Evolutionary conservation across 2,113 vertebrate genomes (phyloP).

Genomic region (Clinocottus analis): DNA sequence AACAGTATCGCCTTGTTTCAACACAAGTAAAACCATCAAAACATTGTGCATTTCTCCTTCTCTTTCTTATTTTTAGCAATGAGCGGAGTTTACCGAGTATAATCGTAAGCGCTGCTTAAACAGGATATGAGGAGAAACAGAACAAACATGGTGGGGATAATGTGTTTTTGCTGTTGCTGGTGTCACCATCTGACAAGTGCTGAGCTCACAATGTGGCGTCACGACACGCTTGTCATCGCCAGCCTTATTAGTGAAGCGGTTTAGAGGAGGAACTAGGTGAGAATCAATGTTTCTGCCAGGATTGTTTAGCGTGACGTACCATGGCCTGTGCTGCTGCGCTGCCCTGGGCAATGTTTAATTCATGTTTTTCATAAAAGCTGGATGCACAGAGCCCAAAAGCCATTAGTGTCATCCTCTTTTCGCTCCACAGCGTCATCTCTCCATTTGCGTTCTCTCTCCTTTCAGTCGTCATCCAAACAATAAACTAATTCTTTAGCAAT

Average conservation of each 20-base stretch:
- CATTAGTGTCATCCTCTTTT: constrained; percentile 56
- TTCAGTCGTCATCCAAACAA: constrained; percentile 26
- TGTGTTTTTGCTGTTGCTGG: constrained; percentile 70
- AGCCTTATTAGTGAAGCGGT: constrained; percentile 52
- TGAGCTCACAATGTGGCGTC: constrained; percentile 50
- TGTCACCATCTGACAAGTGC: constrained; percentile 51
- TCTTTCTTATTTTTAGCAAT: neutral
- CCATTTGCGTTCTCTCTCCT: constrained; percentile 37
- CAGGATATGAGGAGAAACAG: constrained; percentile 32
- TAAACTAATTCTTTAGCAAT: constrained; percentile 16
- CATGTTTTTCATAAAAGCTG: constrained; percentile 68
- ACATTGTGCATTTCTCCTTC: constrained; percentile 4
- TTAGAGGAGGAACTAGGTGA: constrained; percentile 65
- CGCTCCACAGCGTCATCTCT: constrained; percentile 10
- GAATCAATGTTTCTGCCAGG: constrained; percentile 78
- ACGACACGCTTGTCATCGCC: constrained; percentile 47
- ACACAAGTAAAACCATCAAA: constrained; percentile 38
- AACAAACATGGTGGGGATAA: constrained; percentile 53
- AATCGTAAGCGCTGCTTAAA: constrained; percentile 42
- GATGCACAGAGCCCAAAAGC: constrained; percentile 48
- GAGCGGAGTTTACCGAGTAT: constrained; percentile 23
- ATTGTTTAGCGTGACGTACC: constrained; percentile 67
- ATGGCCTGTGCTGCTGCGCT: constrained; percentile 43
- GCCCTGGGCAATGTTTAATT: constrained; percentile 70
- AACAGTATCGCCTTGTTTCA: constrained; percentile 9